Evolutionary conservation across 2,113 vertebrate genomes (phyloP), one percentile per base, ranked within the genome.

Genomic region (Anseranas semipalmata): DNA sequence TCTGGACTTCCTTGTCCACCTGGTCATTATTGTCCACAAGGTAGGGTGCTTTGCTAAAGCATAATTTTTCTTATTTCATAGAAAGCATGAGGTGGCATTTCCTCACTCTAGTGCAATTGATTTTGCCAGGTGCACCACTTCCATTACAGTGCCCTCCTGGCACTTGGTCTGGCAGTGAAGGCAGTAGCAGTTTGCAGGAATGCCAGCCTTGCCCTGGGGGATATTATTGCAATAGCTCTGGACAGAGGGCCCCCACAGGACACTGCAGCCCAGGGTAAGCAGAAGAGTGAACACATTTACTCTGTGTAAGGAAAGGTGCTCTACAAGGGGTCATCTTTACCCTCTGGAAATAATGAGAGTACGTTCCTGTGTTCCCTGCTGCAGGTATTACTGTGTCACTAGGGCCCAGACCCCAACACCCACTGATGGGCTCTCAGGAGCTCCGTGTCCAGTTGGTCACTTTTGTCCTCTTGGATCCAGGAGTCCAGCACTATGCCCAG

Each of bases 21-120:
- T 63, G 99, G 99, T 18, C 98, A 99, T 94, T 99, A 98, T 91
- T 99, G 99, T 75, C 98, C 98, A 45, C 84, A 97, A 98, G 99
- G 99, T 99, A 93, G n/a, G 9, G 6, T 12, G n/a, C 18, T 27
- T 32, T 25, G 43, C 19, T 59, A 8, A 5, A 15, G 12, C 25
- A 5, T 24, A 3, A 0, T 9, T 80, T 56, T 4, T 41, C 39
- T 7, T 35, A 11, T 16, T 6, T 12, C 27, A 2, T 1, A 1
- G 46, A 25, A 27, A 20, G 24, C 15, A 3, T 3, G 22, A 75
- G 14, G 30, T 17, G n/a, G 2, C 3, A 0, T 52, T 68, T 52
- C 32, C 82, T 90, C 39, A 71, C 33, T 15, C 4, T 4, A 39
- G 7, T 35, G 39, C 30, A 6, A 4, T 17, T n/a, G 14, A n/a